These are phyloP conservation scores for Myiopsitta monachus DNA, from an alignment of 2,113 vertebrate species.

Conservation along the genomic window DNA sequence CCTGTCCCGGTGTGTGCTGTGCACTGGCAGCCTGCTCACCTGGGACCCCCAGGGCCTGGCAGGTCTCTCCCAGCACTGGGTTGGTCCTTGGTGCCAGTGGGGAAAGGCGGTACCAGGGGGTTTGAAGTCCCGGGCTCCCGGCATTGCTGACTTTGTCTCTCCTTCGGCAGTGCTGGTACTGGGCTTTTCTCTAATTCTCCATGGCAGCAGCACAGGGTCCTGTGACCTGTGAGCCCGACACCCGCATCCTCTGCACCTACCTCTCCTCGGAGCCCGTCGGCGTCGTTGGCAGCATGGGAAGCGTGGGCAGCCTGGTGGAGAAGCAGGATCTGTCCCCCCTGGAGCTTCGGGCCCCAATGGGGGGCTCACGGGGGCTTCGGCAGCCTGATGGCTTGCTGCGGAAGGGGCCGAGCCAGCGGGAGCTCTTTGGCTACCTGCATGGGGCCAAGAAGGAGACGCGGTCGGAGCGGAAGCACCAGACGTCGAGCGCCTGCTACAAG, in stretches of 20 bases:
- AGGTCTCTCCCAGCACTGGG: background rate
- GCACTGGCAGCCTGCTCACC: background rate
- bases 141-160: conserved; percentile 1
- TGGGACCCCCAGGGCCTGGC: fast-evolving
- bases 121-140: fast-evolving
- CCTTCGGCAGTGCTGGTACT: conserved; percentile 75
- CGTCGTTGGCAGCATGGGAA: conserved; percentile 87
- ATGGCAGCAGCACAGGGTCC: conserved; percentile 94
- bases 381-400: conserved; percentile 86
- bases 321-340: conserved; percentile 85
- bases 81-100: background rate
- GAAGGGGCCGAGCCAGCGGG: conserved; percentile 88
- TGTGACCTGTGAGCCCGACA: conserved; percentile 81
- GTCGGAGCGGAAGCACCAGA: conserved; percentile 75
- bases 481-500: conserved; percentile 66
- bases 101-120: background rate
- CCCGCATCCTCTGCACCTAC: conserved; percentile 73
- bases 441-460: conserved; percentile 88
- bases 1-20: background rate
- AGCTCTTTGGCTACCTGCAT: conserved; percentile 92
- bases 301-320: conserved; percentile 95
- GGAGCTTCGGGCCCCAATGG: conserved; percentile 75
- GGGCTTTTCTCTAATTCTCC: conserved; percentile 78
- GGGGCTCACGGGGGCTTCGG: conserved; percentile 81
- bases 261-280: conserved; percentile 61